A percentile compares a stretch with the other conserved stretches of the same genome.
Conservation (phyloP, 2,113 vertebrate species). For the Nothocercus nigrocapillus region DNA sequence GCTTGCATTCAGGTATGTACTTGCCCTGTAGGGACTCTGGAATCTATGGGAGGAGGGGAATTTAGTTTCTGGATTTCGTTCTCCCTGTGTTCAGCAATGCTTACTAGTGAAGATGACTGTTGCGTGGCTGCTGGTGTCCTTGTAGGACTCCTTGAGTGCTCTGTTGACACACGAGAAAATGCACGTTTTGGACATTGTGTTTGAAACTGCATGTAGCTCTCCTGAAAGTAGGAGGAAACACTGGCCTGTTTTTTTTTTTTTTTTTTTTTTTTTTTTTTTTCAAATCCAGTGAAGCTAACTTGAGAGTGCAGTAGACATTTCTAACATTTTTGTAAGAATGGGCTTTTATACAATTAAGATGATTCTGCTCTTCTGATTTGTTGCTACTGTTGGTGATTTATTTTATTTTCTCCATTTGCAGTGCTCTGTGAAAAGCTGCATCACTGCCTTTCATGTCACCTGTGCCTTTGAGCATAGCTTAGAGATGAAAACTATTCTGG, state of each 20-base stretch:
- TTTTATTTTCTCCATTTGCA: slow-evolving; percentile 57
- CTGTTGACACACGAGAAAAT: neutral
- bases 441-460: slow-evolving; percentile 98
- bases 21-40: neutral
- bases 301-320: neutral
- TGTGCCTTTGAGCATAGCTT: slow-evolving; percentile 97
- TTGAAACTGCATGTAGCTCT: neutral
- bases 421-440: slow-evolving; percentile 98
- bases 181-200: neutral
- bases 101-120: neutral
- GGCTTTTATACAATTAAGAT: neutral
- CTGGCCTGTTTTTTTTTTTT: no score
- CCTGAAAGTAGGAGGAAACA: no score
- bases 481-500: slow-evolving; percentile 98
- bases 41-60: neutral
- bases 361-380: neutral
- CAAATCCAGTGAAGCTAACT: rapidly evolving
- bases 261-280: no score
- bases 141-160: neutral
- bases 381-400: neutral
- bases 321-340: neutral
- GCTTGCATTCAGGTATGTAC: slow-evolving; percentile 93
- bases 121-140: neutral
- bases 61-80: neutral
- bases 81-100: neutral